Conservation (phyloP, 1,140 invertebrate species). For the Solenopsis invicta region DNA sequence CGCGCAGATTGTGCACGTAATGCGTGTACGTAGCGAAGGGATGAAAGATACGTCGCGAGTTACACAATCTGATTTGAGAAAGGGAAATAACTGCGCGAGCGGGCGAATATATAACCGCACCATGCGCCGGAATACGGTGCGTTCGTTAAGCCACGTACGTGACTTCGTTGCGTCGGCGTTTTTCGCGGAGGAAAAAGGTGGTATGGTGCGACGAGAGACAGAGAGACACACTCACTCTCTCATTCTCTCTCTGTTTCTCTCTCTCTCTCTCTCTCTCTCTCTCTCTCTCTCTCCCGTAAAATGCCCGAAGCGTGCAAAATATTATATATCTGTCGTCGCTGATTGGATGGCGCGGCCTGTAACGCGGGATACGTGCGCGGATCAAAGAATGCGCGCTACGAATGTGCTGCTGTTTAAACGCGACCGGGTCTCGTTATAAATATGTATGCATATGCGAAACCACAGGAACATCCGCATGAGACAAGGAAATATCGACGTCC, state of each 20-base stretch:
- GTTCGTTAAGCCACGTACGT: constrained; percentile 80
- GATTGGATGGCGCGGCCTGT: constrained; percentile 71
- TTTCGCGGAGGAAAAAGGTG: constrained; percentile 47
- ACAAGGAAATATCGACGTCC: constrained; percentile 76
- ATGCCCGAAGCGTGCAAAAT: constrained; percentile 76
- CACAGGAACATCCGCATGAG: constrained; percentile 43
- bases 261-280: too few species aligned
- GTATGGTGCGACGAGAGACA: neutral
- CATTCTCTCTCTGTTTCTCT: neutral
- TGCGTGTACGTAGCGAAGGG: constrained; percentile 55
- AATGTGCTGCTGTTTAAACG: constrained; percentile 70
- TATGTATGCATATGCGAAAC: constrained; percentile 60
- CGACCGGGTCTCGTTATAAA: constrained; percentile 72
- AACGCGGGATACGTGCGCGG: constrained; percentile 72
- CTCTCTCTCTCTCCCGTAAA: constrained; percentile 53
- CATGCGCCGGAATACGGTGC: constrained; percentile 59
- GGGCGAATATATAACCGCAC: constrained; percentile 49
- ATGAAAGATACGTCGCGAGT: constrained; percentile 51
- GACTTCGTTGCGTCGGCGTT: constrained; percentile 73
- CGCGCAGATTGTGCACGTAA: constrained; percentile 77
- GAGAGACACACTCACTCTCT: neutral
- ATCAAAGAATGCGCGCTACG: constrained; percentile 74
- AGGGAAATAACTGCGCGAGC: constrained; percentile 63
- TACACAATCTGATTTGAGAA: constrained; percentile 63
- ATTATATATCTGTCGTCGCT: constrained; percentile 71